Conservation (phyloP, 2,888 invertebrate genomes). For the Cantharis rustica region DNA sequence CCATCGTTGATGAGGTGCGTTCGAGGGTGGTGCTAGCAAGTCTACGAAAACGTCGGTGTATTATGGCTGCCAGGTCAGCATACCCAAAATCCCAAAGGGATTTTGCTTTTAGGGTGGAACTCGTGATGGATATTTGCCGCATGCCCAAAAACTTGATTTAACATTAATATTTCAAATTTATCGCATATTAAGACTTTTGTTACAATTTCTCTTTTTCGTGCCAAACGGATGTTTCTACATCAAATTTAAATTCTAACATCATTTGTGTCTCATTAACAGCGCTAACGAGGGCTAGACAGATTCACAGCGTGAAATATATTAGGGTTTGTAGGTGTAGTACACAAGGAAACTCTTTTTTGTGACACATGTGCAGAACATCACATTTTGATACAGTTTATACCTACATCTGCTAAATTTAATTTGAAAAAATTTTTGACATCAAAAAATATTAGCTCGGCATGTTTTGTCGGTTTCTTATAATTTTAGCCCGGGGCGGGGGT, state of each 20-base stretch:
- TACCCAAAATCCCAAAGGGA: constrained; percentile 42
- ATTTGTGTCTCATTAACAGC: constrained; percentile 29
- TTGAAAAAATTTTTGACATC: constrained; percentile 12
- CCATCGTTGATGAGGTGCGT: constrained; percentile 35
- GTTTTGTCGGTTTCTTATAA: constrained; percentile 41
- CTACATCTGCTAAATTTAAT: constrained; percentile 14
- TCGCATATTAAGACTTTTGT: background rate
- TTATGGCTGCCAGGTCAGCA: constrained; percentile 50
- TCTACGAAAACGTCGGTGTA: constrained; percentile 42
- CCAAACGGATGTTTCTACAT: background rate
- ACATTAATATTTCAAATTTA: background rate
- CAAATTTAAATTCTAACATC: constrained; percentile 13
- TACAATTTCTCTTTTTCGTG: background rate
- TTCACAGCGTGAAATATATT: constrained; percentile 19
- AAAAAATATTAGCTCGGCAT: constrained; percentile 37
- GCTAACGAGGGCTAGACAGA: constrained; percentile 28
- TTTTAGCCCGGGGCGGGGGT: constrained; percentile 32
- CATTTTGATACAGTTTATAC: constrained; percentile 8
- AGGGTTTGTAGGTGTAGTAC: constrained; percentile 22
- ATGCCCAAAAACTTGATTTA: constrained; percentile 32
- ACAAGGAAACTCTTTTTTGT: constrained; percentile 17
- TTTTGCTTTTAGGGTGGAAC: constrained; percentile 32
- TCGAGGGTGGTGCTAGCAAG: constrained; percentile 37
- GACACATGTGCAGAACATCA: constrained; percentile 19
- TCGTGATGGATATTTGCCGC: constrained; percentile 37